phyloP scores from a whole-genome alignment of 2,888 invertebrate genomes.

The Patella depressa region DNA sequence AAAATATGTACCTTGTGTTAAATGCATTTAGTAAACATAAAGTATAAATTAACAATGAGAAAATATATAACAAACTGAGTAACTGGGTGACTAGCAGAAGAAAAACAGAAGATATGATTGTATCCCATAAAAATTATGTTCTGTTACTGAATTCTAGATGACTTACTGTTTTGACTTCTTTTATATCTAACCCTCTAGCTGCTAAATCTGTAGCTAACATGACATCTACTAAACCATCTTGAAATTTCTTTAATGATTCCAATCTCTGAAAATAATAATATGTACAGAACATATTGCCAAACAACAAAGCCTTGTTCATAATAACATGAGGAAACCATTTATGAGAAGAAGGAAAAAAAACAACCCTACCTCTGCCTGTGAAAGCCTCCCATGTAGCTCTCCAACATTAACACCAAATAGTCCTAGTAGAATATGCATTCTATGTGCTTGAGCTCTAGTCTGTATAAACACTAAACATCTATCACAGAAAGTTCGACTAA shows the following conservation, averaged over 20 bases:
- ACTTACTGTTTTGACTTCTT: slow-evolving; percentile 91
- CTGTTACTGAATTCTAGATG: not conserved
- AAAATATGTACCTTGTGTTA: too few relatives aligned
- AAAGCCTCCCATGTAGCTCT: slow-evolving; percentile 95
- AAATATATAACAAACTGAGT: too few relatives aligned
- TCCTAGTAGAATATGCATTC: slow-evolving; percentile 91
- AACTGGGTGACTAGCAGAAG: too few relatives aligned
- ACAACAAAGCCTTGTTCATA: too few relatives aligned
- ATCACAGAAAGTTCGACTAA: slow-evolving; percentile 90
- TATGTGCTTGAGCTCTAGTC: slow-evolving; percentile 95
- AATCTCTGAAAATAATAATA: slow-evolving; percentile 78
- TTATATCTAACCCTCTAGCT: slow-evolving; percentile 94
- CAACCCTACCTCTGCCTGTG: slow-evolving; percentile 82
- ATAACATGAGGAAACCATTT: not conserved
- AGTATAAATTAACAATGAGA: too few relatives aligned
- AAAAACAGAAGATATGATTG: too few relatives aligned
- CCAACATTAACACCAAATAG: slow-evolving; percentile 88
- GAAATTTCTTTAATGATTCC: slow-evolving; percentile 89
- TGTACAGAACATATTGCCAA: not conserved
- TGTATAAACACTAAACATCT: slow-evolving; percentile 96
- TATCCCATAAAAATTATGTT: not conserved
- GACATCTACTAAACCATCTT: slow-evolving; percentile 79
- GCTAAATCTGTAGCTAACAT: slow-evolving; percentile 95
- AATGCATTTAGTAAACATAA: too few relatives aligned
- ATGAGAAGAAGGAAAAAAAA: not conserved